phyloP scores from a whole-genome alignment of 2,888 invertebrate genomes.

The Papilio elwesi region DNA sequence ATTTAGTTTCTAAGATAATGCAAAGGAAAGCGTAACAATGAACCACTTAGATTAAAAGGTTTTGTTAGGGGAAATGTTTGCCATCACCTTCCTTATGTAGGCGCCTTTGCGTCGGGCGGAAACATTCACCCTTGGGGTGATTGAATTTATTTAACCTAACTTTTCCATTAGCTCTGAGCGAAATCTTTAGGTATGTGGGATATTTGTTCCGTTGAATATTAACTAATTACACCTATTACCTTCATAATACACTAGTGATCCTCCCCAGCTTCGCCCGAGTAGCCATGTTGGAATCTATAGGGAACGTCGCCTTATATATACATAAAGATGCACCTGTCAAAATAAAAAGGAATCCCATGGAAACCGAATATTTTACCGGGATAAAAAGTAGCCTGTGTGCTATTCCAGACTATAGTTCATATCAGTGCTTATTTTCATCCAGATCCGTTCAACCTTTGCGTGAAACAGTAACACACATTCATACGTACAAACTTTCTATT shows the following conservation, averaged over 20 bases:
- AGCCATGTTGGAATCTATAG: no score
- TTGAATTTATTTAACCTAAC: constrained; percentile 63
- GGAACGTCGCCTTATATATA: no score
- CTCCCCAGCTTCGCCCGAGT: no score
- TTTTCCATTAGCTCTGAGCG: constrained; percentile 53
- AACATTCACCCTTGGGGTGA: constrained; percentile 58
- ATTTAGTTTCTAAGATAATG: constrained; percentile 16
- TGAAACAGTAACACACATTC: no score
- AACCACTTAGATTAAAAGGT: constrained; percentile 33
- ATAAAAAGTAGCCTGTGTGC: no score
- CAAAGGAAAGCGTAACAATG: constrained; percentile 20
- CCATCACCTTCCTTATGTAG: constrained; percentile 28
- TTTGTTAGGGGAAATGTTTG: constrained; percentile 30
- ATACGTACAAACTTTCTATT: no score
- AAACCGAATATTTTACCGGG: no score
- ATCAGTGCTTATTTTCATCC: no score
- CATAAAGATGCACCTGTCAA: no score
- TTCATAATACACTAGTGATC: not conserved
- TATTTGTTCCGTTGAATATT: constrained; percentile 23
- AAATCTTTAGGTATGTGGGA: constrained; percentile 44
- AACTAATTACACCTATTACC: not conserved
- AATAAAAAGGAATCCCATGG: no score
- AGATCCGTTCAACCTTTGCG: no score
- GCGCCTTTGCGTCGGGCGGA: constrained; percentile 47
- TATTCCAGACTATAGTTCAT: no score